Conservation (phyloP, 2,888 invertebrate genomes). For the Anthoptus insignis region DNA sequence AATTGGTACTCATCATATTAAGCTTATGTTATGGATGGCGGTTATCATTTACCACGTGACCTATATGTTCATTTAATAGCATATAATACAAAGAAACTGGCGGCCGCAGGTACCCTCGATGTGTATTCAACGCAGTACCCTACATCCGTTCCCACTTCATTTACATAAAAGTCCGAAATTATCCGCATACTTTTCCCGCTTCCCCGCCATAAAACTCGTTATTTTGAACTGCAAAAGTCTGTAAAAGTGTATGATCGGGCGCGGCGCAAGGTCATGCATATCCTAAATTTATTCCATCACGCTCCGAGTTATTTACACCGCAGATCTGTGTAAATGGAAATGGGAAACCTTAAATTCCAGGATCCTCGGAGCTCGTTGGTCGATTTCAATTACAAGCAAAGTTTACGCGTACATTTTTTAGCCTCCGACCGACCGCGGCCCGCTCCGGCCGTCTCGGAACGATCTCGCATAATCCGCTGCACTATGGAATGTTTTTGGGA, state of each 20-base stretch:
- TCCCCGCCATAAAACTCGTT: neutral
- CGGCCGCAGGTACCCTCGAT: neutral
- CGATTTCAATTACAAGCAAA: conserved; percentile 40
- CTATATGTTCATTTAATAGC: too few species aligned
- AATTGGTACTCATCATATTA: too few species aligned
- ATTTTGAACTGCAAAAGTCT: conserved; percentile 2
- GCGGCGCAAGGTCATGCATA: conserved; percentile 8
- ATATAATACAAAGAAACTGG: too few species aligned
- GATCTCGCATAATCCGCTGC: conserved; percentile 21
- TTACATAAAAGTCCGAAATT: neutral
- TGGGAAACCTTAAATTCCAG: conserved; percentile 19
- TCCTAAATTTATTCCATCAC: conserved; percentile 23
- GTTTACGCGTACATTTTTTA: conserved; percentile 35
- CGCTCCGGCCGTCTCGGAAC: conserved; percentile 3
- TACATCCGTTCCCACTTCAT: neutral
- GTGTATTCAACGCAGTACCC: neutral
- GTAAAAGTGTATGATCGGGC: conserved; percentile 5
- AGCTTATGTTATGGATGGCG: too few species aligned
- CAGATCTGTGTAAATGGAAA: conserved; percentile 32
- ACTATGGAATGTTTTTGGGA: conserved; percentile 13
- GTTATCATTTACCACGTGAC: too few species aligned
- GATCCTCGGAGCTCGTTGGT: conserved; percentile 17
- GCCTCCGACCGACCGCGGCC: neutral
- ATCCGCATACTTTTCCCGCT: neutral
- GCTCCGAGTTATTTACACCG: conserved; percentile 25